Conservation (phyloP, 2,797 vertebrate genomes). For the Manis crassicaudata region DNA sequence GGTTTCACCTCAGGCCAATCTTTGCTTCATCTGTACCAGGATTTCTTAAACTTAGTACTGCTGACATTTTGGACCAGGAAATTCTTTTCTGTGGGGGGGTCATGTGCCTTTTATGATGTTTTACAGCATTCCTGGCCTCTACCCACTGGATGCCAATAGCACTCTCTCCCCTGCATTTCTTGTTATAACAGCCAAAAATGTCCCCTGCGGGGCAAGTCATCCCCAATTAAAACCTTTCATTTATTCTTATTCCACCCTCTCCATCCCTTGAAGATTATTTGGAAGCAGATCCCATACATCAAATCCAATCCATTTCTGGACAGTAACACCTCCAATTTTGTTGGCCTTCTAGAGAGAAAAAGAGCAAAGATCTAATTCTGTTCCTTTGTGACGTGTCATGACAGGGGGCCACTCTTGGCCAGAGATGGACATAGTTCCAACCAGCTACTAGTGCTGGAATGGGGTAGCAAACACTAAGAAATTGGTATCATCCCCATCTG, state of each 20-base stretch:
- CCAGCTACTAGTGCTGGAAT: neutral
- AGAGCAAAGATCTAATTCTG: neutral
- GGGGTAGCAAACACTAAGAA: neutral
- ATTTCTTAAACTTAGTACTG: neutral
- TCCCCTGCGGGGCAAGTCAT: no score
- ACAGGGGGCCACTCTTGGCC: neutral
- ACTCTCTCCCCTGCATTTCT: neutral
- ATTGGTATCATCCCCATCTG: neutral
- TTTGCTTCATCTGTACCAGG: neutral
- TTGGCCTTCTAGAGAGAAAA: neutral
- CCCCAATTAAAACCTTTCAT: neutral
- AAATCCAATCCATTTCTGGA: neutral
- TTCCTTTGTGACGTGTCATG: neutral
- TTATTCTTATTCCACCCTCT: neutral
- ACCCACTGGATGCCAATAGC: neutral
- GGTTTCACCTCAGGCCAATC: neutral
- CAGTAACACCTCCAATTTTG: neutral
- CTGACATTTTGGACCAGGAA: neutral
- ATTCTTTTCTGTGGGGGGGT: neutral
- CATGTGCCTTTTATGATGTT: neutral
- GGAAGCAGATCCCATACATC: neutral
- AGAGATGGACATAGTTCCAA: neutral
- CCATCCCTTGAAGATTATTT: neutral
- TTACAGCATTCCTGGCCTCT: neutral
- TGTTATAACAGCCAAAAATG: neutral